These are phyloP conservation scores for Propithecus coquereli DNA, from an alignment of 2,113 vertebrate genomes.

Conservation along the genomic window DNA sequence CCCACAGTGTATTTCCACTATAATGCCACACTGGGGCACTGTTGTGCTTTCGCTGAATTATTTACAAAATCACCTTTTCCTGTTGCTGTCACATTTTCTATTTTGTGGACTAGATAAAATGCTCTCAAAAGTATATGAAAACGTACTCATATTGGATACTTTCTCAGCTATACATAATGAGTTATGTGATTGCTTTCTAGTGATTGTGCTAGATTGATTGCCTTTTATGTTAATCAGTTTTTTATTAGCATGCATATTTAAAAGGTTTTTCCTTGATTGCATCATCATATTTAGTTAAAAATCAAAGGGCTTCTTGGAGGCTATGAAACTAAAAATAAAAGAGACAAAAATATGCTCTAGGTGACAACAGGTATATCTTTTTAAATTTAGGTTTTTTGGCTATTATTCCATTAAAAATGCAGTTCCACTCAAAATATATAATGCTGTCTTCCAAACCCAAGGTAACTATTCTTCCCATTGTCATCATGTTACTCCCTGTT, in stretches of 20 bases:
- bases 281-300: slow-evolving; percentile 40
- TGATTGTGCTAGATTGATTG: slow-evolving; percentile 54
- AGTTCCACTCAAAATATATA: neutral
- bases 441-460: neutral
- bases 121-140: slow-evolving; percentile 10
- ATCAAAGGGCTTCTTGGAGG: slow-evolving; percentile 12
- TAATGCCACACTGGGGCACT: slow-evolving; percentile 80
- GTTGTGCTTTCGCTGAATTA: slow-evolving; percentile 61
- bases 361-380: neutral
- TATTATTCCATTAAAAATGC: neutral
- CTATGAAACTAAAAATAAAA: slow-evolving; percentile 39
- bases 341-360: neutral
- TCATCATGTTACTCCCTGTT: neutral
- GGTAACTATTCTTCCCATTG: neutral
- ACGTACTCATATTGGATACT: neutral
- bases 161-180: slow-evolving; percentile 1
- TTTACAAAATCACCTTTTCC: neutral
- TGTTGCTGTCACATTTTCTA: neutral
- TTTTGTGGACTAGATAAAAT: slow-evolving; percentile 26
- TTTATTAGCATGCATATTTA: slow-evolving; percentile 37
- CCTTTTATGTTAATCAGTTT: slow-evolving; percentile 51
- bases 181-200: slow-evolving; percentile 31
- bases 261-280: slow-evolving; percentile 35
- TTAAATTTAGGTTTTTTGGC: neutral
- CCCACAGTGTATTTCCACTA: neutral